Base-by-base conservation (phyloP, 2,113 vertebrate species). In the Neomonachus schauinslandi region DNA sequence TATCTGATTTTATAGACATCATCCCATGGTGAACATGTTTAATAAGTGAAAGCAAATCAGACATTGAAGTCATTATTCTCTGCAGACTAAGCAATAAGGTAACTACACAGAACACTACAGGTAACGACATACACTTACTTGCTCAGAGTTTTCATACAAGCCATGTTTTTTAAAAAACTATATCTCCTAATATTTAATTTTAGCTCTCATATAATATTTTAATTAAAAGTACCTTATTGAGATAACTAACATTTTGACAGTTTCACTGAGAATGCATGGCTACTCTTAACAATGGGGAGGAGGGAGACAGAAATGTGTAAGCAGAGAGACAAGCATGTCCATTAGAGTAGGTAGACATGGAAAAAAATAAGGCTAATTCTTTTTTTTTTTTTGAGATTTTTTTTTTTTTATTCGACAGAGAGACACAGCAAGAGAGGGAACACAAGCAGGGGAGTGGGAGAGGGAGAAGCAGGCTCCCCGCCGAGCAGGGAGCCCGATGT, bases 201-300 rank as follows among this genome's bases (percentile, higher is more conserved):
- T 93, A 98, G 82, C 95, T 97, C 94, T 91, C 96, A 98, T 97
- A 95, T 95, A 97, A 89, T 93, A 97, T 91, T 98, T 95, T 98
- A 98, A 96, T 83, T 98, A 85, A 24, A 96, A 93, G 94, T 97
- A 97, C 90, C 90, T 95, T 96, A 95, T 13, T 94, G 72, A 93
- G 53, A 91, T 97, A 91, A 90, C 97, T 98, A 98, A 95, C 53
- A 98, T 93, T 97, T 95, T 49, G 80, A 76, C 91, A 89, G 85
- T 87, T 98, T 90, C 91, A 97, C 55, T 86, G 95, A 98, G 46
- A 46, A 46, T 46, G 46, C 7, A 46, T 46, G 46, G 46, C 7
- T 46, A 46, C 46, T 83, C 3, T 89, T 65, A 89, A 63, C 36
- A 81, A 12, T 6, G 0, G 19, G 33, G 16, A 81, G 16, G 5